phyloP scores from a whole-genome alignment of 2,113 vertebrate species.

The Siniperca knerii region DNA sequence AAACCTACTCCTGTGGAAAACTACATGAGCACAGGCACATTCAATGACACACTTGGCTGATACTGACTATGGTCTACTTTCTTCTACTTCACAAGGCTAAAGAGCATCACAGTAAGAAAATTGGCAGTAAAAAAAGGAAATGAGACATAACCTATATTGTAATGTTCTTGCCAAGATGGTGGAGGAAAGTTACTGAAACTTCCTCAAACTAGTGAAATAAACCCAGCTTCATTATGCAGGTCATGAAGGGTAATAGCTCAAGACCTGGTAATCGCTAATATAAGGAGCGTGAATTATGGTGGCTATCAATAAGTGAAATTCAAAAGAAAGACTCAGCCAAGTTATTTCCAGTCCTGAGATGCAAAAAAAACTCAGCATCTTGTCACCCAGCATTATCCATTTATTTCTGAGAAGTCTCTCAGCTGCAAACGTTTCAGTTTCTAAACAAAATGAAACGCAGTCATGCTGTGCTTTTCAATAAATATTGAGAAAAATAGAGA shows the following conservation, averaged over 20 bases:
- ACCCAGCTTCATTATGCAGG: constrained; percentile 43
- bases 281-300: constrained; percentile 43
- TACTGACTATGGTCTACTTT: constrained; percentile 37
- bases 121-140: constrained; percentile 45
- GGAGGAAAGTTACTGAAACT: constrained; percentile 46
- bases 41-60: constrained; percentile 57
- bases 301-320: constrained; percentile 45
- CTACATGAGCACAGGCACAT: constrained; percentile 32
- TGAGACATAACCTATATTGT: constrained; percentile 35
- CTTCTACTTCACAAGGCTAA: constrained; percentile 28
- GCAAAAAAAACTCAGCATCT: constrained; percentile 28
- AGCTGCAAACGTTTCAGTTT: constrained; percentile 59
- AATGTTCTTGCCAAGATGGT: constrained; percentile 39
- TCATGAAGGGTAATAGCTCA: constrained; percentile 42
- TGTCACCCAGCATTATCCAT: constrained; percentile 31
- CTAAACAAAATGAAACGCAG: constrained; percentile 57
- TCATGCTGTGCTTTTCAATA: constrained; percentile 62
- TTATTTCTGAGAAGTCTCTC: constrained; percentile 44
- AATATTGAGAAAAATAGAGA: constrained; percentile 40
- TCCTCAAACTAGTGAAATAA: constrained; percentile 52
- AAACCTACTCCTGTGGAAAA: constrained; percentile 45
- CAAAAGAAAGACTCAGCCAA: constrained; percentile 36
- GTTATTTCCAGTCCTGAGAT: constrained; percentile 43
- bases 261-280: constrained; percentile 38
- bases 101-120: constrained; percentile 51